phyloP scores from a whole-genome alignment of 2,797 vertebrate genomes.

The Craterocephalus amniculus region DNA sequence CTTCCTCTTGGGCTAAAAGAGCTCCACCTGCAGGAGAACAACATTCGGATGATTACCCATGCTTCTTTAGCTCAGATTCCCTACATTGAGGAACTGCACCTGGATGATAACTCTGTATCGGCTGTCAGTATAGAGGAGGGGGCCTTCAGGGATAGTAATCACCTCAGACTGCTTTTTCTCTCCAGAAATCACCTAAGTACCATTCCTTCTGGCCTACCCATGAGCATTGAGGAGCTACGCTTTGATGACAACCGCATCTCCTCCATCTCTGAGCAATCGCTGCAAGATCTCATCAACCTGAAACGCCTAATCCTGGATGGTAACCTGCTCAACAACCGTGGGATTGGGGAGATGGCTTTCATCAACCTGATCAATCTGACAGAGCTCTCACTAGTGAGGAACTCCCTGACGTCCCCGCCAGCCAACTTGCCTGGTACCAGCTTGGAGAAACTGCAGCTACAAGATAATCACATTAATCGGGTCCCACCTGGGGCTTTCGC shows the following conservation, averaged over 20 bases:
- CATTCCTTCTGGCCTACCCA: constrained; percentile 95
- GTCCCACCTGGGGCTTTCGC: constrained; percentile 94
- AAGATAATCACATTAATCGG: constrained; percentile 98
- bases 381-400: constrained; percentile 95
- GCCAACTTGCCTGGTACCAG: constrained; percentile 94
- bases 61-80: constrained; percentile 96
- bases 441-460: constrained; percentile 95
- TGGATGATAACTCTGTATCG: constrained; percentile 99
- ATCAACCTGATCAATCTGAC: constrained; percentile 95
- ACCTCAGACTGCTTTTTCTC: constrained; percentile 96
- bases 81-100: constrained; percentile 96
- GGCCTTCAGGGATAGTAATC: constrained; percentile 95
- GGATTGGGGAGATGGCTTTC: constrained; percentile 95
- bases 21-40: constrained; percentile 99
- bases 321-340: constrained; percentile 97
- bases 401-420: constrained; percentile 94
- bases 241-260: constrained; percentile 99
- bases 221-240: constrained; percentile 97
- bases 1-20: constrained; percentile 96
- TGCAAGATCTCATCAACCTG: constrained; percentile 98
- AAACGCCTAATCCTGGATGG: constrained; percentile 97
- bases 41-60: constrained; percentile 97
- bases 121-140: constrained; percentile 99
- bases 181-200: constrained; percentile 99
- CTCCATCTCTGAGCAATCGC: constrained; percentile 93